Evolutionary conservation across 2,888 invertebrate species (phyloP).

Genomic region (Spilosoma lubricipeda): DNA sequence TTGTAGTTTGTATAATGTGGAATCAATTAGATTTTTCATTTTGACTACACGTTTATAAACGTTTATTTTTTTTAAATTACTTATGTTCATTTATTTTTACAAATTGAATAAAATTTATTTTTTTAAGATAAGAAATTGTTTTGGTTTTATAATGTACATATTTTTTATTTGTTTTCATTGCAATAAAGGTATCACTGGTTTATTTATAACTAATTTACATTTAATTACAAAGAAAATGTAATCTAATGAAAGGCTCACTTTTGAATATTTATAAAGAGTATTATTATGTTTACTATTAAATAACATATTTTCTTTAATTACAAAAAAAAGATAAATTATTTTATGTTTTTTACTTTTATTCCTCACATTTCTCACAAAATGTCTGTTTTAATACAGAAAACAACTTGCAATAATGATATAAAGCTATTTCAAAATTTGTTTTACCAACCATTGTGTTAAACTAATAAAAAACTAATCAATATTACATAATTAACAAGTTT

Average conservation of each 20-base stretch:
- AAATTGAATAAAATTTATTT: not conserved
- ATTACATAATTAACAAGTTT: not conserved
- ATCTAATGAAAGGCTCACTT: conserved; percentile 34
- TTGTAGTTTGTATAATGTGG: conserved; percentile 24
- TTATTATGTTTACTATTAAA: conserved; percentile 4
- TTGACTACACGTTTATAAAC: conserved; percentile 8
- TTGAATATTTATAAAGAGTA: conserved; percentile 5
- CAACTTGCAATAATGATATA: not conserved
- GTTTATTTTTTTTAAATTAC: conserved; percentile 15
- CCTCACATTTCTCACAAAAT: not conserved
- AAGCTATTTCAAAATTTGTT: not conserved
- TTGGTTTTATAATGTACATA: not conserved
- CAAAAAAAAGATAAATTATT: not conserved
- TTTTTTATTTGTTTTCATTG: not conserved
- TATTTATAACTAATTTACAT: conserved; percentile 44
- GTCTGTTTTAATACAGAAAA: not conserved
- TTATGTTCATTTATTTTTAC: conserved; percentile 21
- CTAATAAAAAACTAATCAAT: not conserved
- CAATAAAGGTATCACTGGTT: conserved; percentile 39
- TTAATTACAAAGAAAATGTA: conserved; percentile 34
- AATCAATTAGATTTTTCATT: conserved; percentile 11
- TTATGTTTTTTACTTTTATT: not conserved
- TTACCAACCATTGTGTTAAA: not conserved
- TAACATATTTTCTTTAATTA: not conserved
- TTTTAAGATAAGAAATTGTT: not conserved